Base-by-base conservation (phyloP, 2,797 vertebrate genomes). In the Dicrostonyx torquatus region DNA sequence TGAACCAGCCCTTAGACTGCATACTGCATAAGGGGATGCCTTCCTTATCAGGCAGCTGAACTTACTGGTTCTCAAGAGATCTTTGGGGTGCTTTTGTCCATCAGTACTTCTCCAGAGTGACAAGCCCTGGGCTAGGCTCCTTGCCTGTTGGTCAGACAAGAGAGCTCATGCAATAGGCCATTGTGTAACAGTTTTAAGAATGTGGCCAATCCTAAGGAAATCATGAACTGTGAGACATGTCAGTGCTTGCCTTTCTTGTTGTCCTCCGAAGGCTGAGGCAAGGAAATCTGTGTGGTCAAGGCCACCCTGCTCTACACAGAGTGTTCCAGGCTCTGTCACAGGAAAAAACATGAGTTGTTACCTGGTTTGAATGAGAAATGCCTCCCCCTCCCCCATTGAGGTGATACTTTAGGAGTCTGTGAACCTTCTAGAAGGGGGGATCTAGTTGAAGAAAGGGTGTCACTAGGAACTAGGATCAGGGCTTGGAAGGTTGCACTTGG, bases 41-140 rank as follows among this genome's bases (percentile, higher is more conserved):
- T 77, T 18, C 40, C 11, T 94, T 86, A 70, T 37, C 24, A 93
- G 82, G 70, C 77, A 93, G 53, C 12, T 83, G 64, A 95, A 70
- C 90, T 90, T 77, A 11, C 76, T 73, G 89, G 22, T 92, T 34
- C 40, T 92, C 48, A n/a, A 58, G 92, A 91, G 75, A 85, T 55
- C 31, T 93, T 77, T 34, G 60, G 60, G 48, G 40, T 26, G 24
- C 53, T 62, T 84, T 40, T 62, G 48, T 40, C 24, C 9, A 64
- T 31, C 6, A 73, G 34, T 15, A 45, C n/a, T 76, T 29, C 15
- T 10, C 13, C 13, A 73, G 62, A 58, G 82, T 72, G 50, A 88
- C 26, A 34, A 70, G n/a, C 2, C 78, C 78, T 87, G 93, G n/a
- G 20, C n/a, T 13, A 55, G 18, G 34, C 77, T 97, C 26, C 64